phyloP scores from a whole-genome alignment of 2,888 invertebrate genomes.

The Muschampia plurimacula region DNA sequence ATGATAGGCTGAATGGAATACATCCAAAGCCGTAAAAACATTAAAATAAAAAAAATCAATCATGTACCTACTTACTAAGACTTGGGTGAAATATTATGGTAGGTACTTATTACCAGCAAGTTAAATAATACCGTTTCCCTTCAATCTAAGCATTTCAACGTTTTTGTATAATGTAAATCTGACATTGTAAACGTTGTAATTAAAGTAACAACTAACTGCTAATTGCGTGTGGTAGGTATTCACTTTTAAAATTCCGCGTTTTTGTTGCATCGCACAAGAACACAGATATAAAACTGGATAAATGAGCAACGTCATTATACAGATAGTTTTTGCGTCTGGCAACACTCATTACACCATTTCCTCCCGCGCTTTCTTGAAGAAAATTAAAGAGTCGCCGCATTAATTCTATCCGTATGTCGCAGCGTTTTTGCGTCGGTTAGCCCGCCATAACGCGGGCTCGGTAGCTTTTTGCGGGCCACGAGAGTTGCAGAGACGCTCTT shows the following conservation, averaged over 20 bases:
- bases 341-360: conserved; percentile 83
- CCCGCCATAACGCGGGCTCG: conserved; percentile 71
- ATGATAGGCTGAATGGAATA: no score
- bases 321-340: conserved; percentile 75
- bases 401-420: conserved; percentile 81
- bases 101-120: not conserved
- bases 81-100: no score
- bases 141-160: conserved; percentile 17
- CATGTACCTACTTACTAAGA: no score
- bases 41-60: no score
- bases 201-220: conserved; percentile 34
- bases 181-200: conserved; percentile 37
- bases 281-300: conserved; percentile 53
- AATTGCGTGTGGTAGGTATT: conserved; percentile 41
- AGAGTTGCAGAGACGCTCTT: conserved; percentile 67
- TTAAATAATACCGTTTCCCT: conserved; percentile 18
- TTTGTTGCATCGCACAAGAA: conserved; percentile 61
- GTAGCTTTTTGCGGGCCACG: conserved; percentile 63
- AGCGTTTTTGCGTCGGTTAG: conserved; percentile 69
- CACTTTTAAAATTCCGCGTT: conserved; percentile 57
- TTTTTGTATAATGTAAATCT: conserved; percentile 29
- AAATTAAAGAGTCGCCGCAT: conserved; percentile 83
- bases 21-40: no score
- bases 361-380: conserved; percentile 83
- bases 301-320: conserved; percentile 77